Evolutionary conservation across 2,113 vertebrate genomes (phyloP).

Genomic region (Clinocottus analis): DNA sequence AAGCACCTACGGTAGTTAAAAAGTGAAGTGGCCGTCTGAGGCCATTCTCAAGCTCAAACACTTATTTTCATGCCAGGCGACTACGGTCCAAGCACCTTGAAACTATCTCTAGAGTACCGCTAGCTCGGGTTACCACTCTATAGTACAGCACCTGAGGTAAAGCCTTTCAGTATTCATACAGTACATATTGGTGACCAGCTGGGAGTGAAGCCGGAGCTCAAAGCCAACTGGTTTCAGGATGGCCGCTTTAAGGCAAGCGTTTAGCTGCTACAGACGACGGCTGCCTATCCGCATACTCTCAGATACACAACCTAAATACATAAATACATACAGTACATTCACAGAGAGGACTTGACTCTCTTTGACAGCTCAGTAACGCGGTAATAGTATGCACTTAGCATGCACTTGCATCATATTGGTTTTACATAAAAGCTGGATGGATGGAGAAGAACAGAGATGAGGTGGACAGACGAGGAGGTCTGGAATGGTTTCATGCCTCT

Average conservation of each 20-base stretch:
- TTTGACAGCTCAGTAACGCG: background rate
- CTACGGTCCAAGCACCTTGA: background rate
- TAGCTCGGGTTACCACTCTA: background rate
- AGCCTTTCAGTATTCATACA: slow-evolving; percentile 12
- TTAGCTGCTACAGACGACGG: slow-evolving; percentile 8
- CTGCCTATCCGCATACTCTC: background rate
- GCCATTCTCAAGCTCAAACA: background rate
- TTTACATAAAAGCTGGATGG: background rate
- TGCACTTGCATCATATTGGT: background rate
- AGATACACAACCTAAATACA: slow-evolving; percentile 8
- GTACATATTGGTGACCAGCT: slow-evolving; percentile 8
- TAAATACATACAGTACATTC: slow-evolving; percentile 18
- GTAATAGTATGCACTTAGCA: background rate
- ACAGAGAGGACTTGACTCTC: background rate
- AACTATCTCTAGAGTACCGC: background rate
- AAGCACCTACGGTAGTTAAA: slow-evolving; percentile 17
- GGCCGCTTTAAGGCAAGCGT: slow-evolving; percentile 5
- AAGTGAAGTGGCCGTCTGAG: background rate
- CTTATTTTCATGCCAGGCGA: background rate
- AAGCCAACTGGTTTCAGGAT: background rate
- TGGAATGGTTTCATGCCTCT: background rate
- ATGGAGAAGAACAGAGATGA: background rate
- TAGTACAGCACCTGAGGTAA: slow-evolving; percentile 5
- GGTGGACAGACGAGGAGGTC: background rate
- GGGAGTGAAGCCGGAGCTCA: slow-evolving; percentile 9